phyloP scores from a whole-genome alignment of 2,797 vertebrate species.

The Falco rusticolus region DNA sequence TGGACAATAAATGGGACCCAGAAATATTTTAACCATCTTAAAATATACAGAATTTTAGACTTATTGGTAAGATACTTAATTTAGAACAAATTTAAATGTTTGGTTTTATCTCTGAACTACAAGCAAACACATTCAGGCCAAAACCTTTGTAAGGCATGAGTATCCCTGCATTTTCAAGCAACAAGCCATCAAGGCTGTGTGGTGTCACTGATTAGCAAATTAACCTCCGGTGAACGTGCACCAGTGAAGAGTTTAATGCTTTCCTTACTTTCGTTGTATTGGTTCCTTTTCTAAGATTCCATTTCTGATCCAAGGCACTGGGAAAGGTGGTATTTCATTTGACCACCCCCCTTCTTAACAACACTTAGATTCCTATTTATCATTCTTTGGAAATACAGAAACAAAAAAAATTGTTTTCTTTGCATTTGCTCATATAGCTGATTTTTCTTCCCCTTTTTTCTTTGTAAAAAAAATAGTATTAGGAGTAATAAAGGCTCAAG shows the following conservation, averaged over 20 bases:
- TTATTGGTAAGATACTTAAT: neutral
- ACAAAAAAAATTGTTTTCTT: neutral
- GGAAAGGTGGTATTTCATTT: neutral
- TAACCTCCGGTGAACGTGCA: neutral
- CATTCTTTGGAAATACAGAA: neutral
- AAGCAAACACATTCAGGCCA: neutral
- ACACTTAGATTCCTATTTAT: neutral
- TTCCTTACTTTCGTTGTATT: neutral
- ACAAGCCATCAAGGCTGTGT: neutral
- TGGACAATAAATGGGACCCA: neutral
- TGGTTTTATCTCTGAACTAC: neutral
- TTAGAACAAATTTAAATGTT: neutral
- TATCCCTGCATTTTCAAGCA: neutral
- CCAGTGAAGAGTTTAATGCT: neutral
- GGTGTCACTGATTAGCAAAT: neutral
- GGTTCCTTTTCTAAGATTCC: neutral
- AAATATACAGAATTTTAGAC: neutral
- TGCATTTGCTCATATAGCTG: neutral
- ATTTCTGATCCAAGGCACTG: rapidly evolving
- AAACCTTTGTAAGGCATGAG: neutral
- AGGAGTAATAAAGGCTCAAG: neutral
- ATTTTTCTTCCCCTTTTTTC: neutral
- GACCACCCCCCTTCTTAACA: neutral
- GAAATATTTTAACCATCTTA: neutral
- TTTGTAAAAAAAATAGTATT: rapidly evolving